Percentiles rank a stretch among this genome's conserved stretches.
Conservation (phyloP, 1,140 invertebrate genomes). For the Drosophila guanche region DNA sequence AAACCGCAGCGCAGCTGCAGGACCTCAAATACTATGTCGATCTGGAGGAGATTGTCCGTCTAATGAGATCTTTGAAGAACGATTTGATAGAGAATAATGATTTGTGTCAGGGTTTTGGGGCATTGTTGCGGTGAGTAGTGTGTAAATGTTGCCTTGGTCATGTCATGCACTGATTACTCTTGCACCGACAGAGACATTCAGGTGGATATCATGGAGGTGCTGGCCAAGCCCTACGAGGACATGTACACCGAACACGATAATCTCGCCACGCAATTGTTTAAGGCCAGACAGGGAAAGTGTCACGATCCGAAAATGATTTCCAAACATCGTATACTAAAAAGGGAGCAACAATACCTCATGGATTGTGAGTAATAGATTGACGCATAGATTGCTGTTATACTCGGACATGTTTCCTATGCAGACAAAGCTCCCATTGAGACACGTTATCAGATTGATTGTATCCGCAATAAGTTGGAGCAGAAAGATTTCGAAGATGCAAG, state of each 20-base stretch:
- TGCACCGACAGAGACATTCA: constrained; percentile 42
- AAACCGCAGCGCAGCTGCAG: constrained; percentile 19
- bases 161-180: too few relatives aligned
- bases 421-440: constrained; percentile 46
- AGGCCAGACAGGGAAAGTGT: neutral
- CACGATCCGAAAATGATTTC: neutral
- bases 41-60: constrained; percentile 37
- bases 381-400: too few relatives aligned
- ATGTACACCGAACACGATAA: constrained; percentile 2
- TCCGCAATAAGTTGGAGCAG: constrained; percentile 39
- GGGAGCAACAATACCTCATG: constrained; percentile 6
- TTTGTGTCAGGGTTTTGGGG: constrained; percentile 42
- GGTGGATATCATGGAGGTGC: constrained; percentile 38
- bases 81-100: constrained; percentile 28
- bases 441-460: constrained; percentile 51
- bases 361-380: constrained; percentile 23
- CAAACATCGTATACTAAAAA: constrained; percentile 1
- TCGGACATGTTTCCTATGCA: neutral
- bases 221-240: constrained; percentile 18
- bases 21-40: constrained; percentile 50
- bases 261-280: constrained; percentile 2
- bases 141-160: too few relatives aligned
- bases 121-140: constrained; percentile 32
- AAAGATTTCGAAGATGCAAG: neutral
- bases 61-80: constrained; percentile 15